Conservation (phyloP, 2,888 invertebrate species). For the Tetanocera ferruginea region DNA sequence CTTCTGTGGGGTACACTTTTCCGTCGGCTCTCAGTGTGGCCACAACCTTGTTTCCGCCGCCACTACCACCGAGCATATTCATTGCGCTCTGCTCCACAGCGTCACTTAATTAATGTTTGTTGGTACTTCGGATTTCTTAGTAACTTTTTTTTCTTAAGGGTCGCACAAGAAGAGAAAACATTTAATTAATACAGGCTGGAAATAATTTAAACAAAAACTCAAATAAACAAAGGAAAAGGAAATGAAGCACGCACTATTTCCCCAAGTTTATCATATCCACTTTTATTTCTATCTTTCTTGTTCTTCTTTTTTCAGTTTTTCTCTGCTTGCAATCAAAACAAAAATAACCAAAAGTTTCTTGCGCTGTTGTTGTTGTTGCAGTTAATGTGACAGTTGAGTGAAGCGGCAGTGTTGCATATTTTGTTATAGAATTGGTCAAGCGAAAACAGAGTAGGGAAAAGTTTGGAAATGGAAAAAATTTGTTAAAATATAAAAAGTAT, state of each 20-base stretch:
- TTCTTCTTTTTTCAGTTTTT: slow-evolving; percentile 27
- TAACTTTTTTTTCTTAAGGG: background rate
- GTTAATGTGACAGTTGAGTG: slow-evolving; percentile 21
- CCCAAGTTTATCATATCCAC: slow-evolving; percentile 49
- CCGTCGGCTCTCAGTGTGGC: slow-evolving; percentile 65
- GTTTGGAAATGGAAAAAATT: too few species aligned
- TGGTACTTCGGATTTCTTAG: background rate
- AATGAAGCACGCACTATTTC: slow-evolving; percentile 51
- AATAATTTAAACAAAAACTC: slow-evolving; percentile 49
- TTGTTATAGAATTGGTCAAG: background rate
- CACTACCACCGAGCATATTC: slow-evolving; percentile 49
- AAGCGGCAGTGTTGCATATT: slow-evolving; percentile 18
- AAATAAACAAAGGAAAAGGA: slow-evolving; percentile 52
- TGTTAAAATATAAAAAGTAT: too few species aligned
- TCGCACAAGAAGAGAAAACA: slow-evolving; percentile 41
- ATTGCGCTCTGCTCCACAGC: slow-evolving; percentile 17
- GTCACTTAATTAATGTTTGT: background rate
- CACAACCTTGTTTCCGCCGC: slow-evolving; percentile 61
- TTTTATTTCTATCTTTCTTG: slow-evolving; percentile 43
- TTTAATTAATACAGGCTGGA: slow-evolving; percentile 42
- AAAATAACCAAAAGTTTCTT: slow-evolving; percentile 26
- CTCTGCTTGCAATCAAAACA: slow-evolving; percentile 22
- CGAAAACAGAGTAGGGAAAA: too few species aligned
- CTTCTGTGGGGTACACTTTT: slow-evolving; percentile 62
- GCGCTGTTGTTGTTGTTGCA: background rate